phyloP scores from a whole-genome alignment of 2,888 invertebrate species.

The Molorchus minor region DNA sequence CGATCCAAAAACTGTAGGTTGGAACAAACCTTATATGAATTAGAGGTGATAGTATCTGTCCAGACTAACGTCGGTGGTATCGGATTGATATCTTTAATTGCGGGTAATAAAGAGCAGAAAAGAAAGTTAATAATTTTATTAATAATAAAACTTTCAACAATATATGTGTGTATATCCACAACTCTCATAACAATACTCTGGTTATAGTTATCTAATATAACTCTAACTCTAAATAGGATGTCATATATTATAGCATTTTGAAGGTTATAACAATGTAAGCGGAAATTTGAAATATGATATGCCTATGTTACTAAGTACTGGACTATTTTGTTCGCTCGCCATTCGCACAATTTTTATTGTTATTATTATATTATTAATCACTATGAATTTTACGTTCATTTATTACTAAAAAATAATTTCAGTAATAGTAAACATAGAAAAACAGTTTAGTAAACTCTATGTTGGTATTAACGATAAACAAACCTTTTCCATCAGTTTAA shows the following conservation, averaged over 20 bases:
- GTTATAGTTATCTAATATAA: slow-evolving; percentile 50
- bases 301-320: slow-evolving; percentile 57
- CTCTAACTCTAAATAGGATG: slow-evolving; percentile 48
- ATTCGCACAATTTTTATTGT: slow-evolving; percentile 25
- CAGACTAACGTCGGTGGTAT: no score
- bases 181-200: slow-evolving; percentile 53
- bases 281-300: slow-evolving; percentile 51
- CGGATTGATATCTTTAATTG: background rate
- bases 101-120: slow-evolving; percentile 10
- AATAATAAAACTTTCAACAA: slow-evolving; percentile 47
- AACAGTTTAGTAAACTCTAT: no score
- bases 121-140: slow-evolving; percentile 31
- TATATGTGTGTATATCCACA: slow-evolving; percentile 52
- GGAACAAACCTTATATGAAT: no score
- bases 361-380: slow-evolving; percentile 10
- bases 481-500: no score
- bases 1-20: no score
- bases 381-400: background rate
- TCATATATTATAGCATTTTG: slow-evolving; percentile 46
- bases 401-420: no score
- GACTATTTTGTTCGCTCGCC: slow-evolving; percentile 51
- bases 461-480: no score
- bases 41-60: no score
- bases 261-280: slow-evolving; percentile 39
- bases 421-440: no score